Conservation (phyloP, 2,888 invertebrate species). For the Marasmarcha lunaedactyla region DNA sequence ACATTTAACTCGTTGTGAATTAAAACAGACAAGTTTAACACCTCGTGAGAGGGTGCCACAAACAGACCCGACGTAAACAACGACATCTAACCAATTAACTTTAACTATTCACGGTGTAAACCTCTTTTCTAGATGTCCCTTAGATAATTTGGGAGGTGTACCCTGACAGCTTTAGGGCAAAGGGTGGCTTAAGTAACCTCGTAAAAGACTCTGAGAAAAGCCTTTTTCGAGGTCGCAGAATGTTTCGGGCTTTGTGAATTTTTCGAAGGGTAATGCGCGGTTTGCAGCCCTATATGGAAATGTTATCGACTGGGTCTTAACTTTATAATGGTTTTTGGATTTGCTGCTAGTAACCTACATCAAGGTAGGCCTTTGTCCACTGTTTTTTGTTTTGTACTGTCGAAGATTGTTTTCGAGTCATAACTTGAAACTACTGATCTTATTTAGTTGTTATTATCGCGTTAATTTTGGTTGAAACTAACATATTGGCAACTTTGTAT, state of each 20-base stretch:
- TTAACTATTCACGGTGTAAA: constrained; percentile 45
- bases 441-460: too few species aligned
- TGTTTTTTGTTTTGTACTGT: too few species aligned
- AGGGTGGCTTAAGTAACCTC: constrained; percentile 45
- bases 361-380: too few species aligned
- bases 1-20: too few species aligned
- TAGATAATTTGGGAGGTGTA: constrained; percentile 45
- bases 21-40: too few species aligned
- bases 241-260: not conserved
- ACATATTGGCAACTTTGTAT: too few species aligned
- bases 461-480: too few species aligned
- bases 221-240: constrained; percentile 6
- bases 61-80: not conserved
- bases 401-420: too few species aligned
- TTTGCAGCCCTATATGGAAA: not conserved
- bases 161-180: constrained; percentile 33
- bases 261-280: not conserved
- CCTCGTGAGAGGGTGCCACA: not conserved
- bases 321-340: too few species aligned
- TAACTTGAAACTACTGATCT: too few species aligned
- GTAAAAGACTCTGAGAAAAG: constrained; percentile 1
- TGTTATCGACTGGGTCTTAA: not conserved
- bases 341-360: too few species aligned
- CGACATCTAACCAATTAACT: constrained; percentile 32
- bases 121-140: constrained; percentile 42